These are phyloP conservation scores for Hypsopygia costalis DNA, from an alignment of 2,888 invertebrate species.

Conservation along the genomic window DNA sequence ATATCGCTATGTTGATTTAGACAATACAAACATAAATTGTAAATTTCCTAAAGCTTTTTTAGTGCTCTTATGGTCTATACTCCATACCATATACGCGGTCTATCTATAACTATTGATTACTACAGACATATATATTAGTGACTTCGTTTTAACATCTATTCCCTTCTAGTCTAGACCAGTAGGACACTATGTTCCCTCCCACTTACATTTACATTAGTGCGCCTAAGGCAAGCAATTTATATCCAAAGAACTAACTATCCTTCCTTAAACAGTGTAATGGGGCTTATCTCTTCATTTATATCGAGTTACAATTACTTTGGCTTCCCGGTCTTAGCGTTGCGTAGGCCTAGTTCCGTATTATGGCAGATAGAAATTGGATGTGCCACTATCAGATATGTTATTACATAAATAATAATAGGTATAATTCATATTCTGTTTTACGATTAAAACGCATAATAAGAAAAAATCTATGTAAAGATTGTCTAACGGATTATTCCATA, in stretches of 20 bases:
- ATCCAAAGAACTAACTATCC: conserved; percentile 35
- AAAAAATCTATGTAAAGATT: too few relatives aligned
- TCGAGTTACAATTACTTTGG: conserved; percentile 61
- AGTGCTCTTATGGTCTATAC: too few relatives aligned
- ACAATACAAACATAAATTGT: too few relatives aligned
- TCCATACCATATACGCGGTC: too few relatives aligned
- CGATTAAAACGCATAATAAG: too few relatives aligned
- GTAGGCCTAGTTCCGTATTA: conserved; percentile 51
- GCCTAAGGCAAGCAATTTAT: conserved; percentile 10
- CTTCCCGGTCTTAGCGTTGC: conserved; percentile 54
- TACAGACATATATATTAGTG: neutral
- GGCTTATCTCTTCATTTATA: conserved; percentile 67
- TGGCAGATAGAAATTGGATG: conserved; percentile 34
- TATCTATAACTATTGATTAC: too few relatives aligned
- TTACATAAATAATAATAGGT: neutral
- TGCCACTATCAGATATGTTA: conserved; percentile 23
- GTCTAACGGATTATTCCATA: too few relatives aligned
- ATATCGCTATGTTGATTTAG: too few relatives aligned
- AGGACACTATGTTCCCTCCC: neutral
- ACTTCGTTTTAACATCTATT: neutral
- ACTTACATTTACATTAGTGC: conserved; percentile 13
- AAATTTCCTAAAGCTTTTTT: too few relatives aligned
- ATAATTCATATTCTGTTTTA: neutral
- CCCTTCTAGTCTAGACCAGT: conserved; percentile 1
- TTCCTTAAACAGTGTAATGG: conserved; percentile 63